Evolutionary conservation across 2,113 vertebrate species (phyloP), one percentile per base, ranked within the genome.

Genomic region (Diadophis punctatus): DNA sequence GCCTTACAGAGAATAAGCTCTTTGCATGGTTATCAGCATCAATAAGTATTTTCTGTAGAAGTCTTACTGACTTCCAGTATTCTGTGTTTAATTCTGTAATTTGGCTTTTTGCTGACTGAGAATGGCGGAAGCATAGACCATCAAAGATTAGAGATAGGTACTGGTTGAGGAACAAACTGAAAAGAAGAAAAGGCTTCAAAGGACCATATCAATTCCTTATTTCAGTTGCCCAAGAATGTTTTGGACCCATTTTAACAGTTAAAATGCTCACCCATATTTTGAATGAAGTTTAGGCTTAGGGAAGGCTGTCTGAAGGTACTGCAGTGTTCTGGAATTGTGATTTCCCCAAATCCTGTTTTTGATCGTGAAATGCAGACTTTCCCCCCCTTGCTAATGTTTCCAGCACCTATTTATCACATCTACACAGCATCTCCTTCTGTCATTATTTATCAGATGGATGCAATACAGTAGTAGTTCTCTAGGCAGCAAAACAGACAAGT

Each of bases 381-480:
- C 6, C 4, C 8, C 4, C 12, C 87, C 58, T 11, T 91, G 80
- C 52, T 58, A 86, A 86, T 48, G 16, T 93, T 84, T 39, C 51
- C 52, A 85, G 3, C 80, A 88, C 22, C 84, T 91, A 55, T 91
- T 93, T 86, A 91, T 87, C 91, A 91, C 30, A 87, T 87, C n/a
- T 68, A 30, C 91, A 58, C n/a, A 0, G 1, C 14, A 56, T 55
- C 12, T 90, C 89, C 39, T 89, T 89, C 87, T 86, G 53, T 52
- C n/a, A 49, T 87, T 89, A 89, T 46, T 92, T 48, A 16, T 39
- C 34, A 39, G 34, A 3, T 46, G 27, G 18, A 34, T 60, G 12
- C 51, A 91, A 20, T 3, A 5, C 84, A 84, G 74, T 58, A 68
- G n/a, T 90, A 9, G 34, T 16, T 68, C 25, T 58, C 56, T 93